These are phyloP conservation scores for Limonius californicus DNA, from an alignment of 1,140 invertebrate genomes.

Conservation along the genomic window DNA sequence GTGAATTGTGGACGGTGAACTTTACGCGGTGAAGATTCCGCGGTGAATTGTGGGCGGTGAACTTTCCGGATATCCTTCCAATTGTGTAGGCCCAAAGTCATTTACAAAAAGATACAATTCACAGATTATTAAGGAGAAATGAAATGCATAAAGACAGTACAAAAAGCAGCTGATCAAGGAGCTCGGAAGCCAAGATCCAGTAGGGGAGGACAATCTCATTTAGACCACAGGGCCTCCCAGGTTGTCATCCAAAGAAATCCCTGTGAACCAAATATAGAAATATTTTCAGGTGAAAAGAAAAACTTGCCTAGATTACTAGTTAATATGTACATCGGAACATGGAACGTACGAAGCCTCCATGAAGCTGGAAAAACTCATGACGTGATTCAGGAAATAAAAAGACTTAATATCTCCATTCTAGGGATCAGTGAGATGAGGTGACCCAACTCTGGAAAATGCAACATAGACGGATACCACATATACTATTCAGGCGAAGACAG, in stretches of 20 bases:
- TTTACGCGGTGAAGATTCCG: no score
- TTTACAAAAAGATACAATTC: no score
- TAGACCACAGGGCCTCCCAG: slow-evolving; percentile 14
- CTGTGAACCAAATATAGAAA: not conserved
- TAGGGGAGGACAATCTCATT: not conserved
- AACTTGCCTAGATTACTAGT: not conserved
- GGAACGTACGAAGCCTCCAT: slow-evolving; percentile 19
- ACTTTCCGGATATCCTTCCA: no score
- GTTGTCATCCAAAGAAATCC: slow-evolving; percentile 12
- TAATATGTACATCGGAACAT: slow-evolving; percentile 4
- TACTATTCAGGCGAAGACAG: no score
- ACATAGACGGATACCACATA: no score
- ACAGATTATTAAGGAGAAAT: no score
- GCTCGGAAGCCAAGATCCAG: slow-evolving; percentile 12
- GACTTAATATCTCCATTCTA: slow-evolving; percentile 20
- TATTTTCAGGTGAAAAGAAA: no score
- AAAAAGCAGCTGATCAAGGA: slow-evolving; percentile 16
- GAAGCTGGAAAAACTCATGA: slow-evolving; percentile 18
- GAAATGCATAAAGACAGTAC: no score
- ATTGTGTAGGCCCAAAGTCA: no score
- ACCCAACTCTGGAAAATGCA: no score
- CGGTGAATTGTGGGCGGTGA: no score
- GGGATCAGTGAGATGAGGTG: slow-evolving; percentile 19
- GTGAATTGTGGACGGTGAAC: no score
- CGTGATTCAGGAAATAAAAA: slow-evolving; percentile 18